These are phyloP conservation scores for Helobdella robusta DNA, from an alignment of 2,888 invertebrate genomes.

Conservation along the genomic window DNA sequence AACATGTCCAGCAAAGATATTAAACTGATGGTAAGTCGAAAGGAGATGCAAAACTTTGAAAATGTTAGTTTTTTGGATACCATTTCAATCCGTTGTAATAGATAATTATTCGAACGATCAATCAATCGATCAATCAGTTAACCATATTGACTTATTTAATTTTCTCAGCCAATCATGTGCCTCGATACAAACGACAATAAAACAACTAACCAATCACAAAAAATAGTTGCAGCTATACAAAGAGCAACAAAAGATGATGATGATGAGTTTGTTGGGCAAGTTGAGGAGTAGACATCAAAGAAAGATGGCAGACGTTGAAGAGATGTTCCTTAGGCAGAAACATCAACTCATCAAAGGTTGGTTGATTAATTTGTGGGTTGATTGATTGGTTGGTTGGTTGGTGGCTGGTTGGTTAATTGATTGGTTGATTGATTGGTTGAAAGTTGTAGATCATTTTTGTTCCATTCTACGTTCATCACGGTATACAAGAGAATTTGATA, in stretches of 20 bases:
- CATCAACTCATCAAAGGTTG: not conserved
- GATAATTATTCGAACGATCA: not conserved
- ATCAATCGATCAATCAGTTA: not conserved
- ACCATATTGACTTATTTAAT: not conserved
- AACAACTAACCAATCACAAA: too few species aligned
- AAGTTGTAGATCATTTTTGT: too few species aligned
- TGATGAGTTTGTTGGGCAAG: not conserved
- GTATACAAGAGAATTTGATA: too few species aligned
- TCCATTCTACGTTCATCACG: too few species aligned
- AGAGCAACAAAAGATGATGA: not conserved
- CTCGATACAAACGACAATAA: not conserved
- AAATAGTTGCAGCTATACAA: not conserved
- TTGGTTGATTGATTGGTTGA: not conserved
- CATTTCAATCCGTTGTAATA: not conserved
- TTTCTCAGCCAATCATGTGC: not conserved
- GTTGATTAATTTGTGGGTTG: not conserved
- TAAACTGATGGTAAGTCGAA: not conserved
- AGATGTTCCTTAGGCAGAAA: not conserved
- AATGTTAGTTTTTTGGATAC: not conserved
- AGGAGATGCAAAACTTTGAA: slow-evolving; percentile 10
- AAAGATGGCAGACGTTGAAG: not conserved
- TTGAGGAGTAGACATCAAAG: not conserved
- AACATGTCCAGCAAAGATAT: not conserved
- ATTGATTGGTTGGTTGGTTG: slow-evolving; percentile 2
- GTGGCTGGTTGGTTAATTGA: slow-evolving; percentile 2